Base-by-base conservation (phyloP, 1,140 invertebrate species). In the Drosophila albomicans region DNA sequence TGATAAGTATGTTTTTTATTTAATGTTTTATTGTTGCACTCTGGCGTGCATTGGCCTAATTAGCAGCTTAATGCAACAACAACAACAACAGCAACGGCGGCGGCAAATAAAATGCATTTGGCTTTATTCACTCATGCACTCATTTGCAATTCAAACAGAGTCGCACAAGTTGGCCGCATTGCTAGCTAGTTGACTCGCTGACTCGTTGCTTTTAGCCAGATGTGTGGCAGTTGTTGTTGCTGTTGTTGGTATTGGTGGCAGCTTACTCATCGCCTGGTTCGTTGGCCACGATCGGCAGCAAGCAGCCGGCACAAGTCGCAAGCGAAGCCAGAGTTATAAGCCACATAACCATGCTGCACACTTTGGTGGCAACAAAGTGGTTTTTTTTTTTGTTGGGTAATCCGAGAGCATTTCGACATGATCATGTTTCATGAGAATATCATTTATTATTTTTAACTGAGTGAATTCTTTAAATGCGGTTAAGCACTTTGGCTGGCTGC, bases 361-460 rank as follows among this genome's bases (percentile, higher is more conserved):
- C 73, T 70, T 70, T 81, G 73, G 49, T 80, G 81, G 67, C 68
- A 73, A 73, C 75, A 64, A 69, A 63, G 70, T 69, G 75, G 70
- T 38, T 11, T 11, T 52, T 10, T 13, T 6, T 0, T 5, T 79
- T 75, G 72, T 70, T 79, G 80, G 77, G 82, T 87, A 88, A 87
- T 87, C 59, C 66, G 84, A 87, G 74, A 84, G 54, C 69, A 77
- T 88, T 87, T 84, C 82, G 82, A 87, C 80, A 87, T 70, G 84
- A 87, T 87, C 82, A 74, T 78, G 67, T 87, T 88, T 84, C 82
- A 88, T 58, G 77, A 82, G 84, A 87, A 80, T 88, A 69, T 67
- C 11, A 56, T 82, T 84, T 84, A 77, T 85, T 73, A 78, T 81
- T 82, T 67, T 79, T 69, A 66, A 75, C 71, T 48, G 25, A 63